Evolutionary conservation across 2,113 vertebrate species (phyloP).

Genomic region (Sinocyclocheilus grahami): DNA sequence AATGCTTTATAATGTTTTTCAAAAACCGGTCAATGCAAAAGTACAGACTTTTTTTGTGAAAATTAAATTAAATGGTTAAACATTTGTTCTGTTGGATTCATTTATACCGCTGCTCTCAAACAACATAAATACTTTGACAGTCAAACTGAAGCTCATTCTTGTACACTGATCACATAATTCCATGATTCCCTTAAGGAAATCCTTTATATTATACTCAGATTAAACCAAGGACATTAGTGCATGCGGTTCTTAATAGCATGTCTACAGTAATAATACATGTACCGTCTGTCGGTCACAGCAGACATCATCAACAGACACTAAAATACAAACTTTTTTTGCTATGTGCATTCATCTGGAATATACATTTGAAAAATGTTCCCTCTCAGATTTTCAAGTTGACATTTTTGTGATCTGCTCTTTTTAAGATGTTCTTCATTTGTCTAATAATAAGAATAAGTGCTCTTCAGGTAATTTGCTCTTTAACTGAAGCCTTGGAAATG

Average conservation of each 20-base stretch:
- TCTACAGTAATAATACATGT: slow-evolving; percentile 9
- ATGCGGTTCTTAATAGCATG: neutral
- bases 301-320: neutral
- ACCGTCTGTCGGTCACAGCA: neutral
- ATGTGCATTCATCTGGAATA: neutral
- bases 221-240: neutral
- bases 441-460: neutral
- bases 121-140: neutral
- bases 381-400: neutral
- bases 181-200: neutral
- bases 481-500: neutral
- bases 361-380: neutral
- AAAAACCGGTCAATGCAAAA: neutral
- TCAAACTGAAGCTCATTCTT: slow-evolving; percentile 6
- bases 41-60: neutral
- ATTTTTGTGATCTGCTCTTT: neutral
- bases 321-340: neutral
- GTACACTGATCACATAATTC: neutral
- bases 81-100: neutral
- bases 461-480: neutral
- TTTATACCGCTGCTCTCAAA: neutral
- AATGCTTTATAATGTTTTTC: neutral
- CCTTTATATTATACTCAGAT: neutral
- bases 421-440: neutral
- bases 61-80: neutral